phyloP scores from a whole-genome alignment of 2,888 invertebrate species.

The Amphipyra berbera region DNA sequence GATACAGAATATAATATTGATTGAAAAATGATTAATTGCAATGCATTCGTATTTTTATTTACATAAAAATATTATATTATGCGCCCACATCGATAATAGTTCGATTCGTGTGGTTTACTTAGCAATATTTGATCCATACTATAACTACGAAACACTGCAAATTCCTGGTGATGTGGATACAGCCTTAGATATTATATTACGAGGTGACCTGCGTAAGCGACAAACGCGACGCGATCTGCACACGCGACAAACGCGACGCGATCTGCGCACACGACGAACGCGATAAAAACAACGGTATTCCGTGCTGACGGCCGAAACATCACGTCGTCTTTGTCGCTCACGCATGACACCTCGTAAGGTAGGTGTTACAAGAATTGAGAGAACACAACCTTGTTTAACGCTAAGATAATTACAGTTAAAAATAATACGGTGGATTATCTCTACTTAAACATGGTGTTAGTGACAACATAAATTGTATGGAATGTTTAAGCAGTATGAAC shows the following conservation, averaged over 20 bases:
- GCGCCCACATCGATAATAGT: conserved; percentile 41
- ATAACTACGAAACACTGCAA: conserved; percentile 10
- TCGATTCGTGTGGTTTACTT: conserved; percentile 28
- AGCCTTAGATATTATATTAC: conserved; percentile 23
- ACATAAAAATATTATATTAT: conserved; percentile 57
- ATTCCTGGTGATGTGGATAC: conserved; percentile 24
- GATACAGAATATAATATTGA: conserved; percentile 58
- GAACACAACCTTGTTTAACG: conserved; percentile 58
- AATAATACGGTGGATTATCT: conserved; percentile 54
- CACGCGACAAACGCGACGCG: too few relatives aligned
- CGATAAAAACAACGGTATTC: too few relatives aligned
- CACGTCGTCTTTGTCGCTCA: too few relatives aligned
- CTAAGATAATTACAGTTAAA: conserved; percentile 41
- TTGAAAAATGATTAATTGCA: conserved; percentile 61
- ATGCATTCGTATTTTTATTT: conserved; percentile 60
- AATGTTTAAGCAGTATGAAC: conserved; percentile 59
- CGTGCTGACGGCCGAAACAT: too few relatives aligned
- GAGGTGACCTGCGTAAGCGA: too few relatives aligned
- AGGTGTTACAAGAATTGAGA: conserved; percentile 47
- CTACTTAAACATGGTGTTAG: conserved; percentile 57
- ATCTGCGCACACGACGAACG: too few relatives aligned
- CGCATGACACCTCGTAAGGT: too few relatives aligned
- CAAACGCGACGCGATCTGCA: too few relatives aligned
- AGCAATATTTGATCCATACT: conserved; percentile 36
- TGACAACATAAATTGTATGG: conserved; percentile 52